Evolutionary conservation across 2,113 vertebrate genomes (phyloP), one percentile per base, ranked within the genome.

Genomic region (Fregetta grallaria): DNA sequence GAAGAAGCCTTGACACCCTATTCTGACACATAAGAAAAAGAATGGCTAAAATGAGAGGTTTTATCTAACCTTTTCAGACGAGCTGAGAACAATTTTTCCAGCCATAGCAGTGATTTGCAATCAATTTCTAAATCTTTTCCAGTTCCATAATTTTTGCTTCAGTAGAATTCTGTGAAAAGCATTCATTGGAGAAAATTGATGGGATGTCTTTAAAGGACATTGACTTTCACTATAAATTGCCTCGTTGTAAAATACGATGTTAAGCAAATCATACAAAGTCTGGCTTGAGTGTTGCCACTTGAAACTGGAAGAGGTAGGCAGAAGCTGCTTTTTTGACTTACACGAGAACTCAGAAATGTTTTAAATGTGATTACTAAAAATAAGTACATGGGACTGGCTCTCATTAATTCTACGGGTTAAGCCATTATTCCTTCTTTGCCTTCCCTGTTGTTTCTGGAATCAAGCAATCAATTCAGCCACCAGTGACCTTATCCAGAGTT

Each of bases 91-190:
- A 8, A 56, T 62, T 91, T 72, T 86, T 89, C 89, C 84, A 93
- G 77, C 45, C 45, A 50, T 15, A 74, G 21, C 38, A 74, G 40
- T 68, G 80, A 95, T 96, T 79, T 94, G 62, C 77, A 93, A 91
- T 93, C 92, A 78, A 71, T 95, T 93, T 71, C 80, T 89, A 72
- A 94, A 71, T 75, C 90, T 89, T 95, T 71, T 74, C 78, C 67
- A 58, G 19, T 87, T 80, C 26, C 53, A 47, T 90, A 94, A 87
- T 90, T 67, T 53, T 79, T 95, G 92, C 68, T 95, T 94, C 66
- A 78, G 26, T 90, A 92, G 90, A 96, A 80, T 56, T 92, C 49
- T 88, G 38, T 70, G 94, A 84, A 97, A 97, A 92, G 72, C 65
- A 85, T 86, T 93, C 78, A 40, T n/a, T 7, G 52, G 40, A 61